Evolutionary conservation across 2,113 vertebrate genomes (phyloP), one percentile per base, ranked within the genome.

Genomic region (Ailurus styani): DNA sequence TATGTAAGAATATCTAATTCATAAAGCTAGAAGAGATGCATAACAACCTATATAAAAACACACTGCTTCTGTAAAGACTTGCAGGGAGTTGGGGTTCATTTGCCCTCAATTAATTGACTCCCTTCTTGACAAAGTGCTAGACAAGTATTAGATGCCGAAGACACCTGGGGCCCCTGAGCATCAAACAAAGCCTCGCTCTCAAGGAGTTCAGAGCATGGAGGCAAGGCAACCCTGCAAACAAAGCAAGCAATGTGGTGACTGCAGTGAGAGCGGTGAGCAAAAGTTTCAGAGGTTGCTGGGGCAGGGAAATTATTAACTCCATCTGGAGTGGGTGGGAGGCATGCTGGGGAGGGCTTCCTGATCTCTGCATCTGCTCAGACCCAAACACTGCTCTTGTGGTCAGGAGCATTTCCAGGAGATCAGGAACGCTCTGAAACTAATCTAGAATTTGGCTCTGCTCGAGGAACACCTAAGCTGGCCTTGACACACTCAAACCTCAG

Each of bases 381-480:
- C 88, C 75, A 54, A 79, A 95, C 81, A 64, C 57, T 25, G 27
- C 37, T 64, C 85, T 94, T 97, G 93, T 47, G 93, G 93, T 93
- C 82, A 84, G 86, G 77, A 96, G 27, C 20, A 40, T 29, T 90
- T 95, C 91, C 95, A 97, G 50, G 40, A 81, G 70, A 84, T 94
- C 87, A 94, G 90, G 78, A 96, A 68, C 68, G 50, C 88, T 40
- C 77, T 66, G 91, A 94, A 97, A 94, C 82, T 54, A 73, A 97
- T 84, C 90, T 77, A 47, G 87, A 73, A 45, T 57, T 40, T 98
- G 97, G 97, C 93, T 54, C 82, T 83, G 52, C 72, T 54, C 17
- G 29, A 94, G 85, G 93, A 88, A 96, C 95, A 97, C 96, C 95
- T 98, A 96, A 96, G 86, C 96, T 98, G 96, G 70, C 90, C 91